Percentiles rank a stretch among this genome's conserved stretches.
Evolutionary conservation across 2,797 vertebrate species (phyloP).

Genomic region (Gymnothorax javanicus): DNA sequence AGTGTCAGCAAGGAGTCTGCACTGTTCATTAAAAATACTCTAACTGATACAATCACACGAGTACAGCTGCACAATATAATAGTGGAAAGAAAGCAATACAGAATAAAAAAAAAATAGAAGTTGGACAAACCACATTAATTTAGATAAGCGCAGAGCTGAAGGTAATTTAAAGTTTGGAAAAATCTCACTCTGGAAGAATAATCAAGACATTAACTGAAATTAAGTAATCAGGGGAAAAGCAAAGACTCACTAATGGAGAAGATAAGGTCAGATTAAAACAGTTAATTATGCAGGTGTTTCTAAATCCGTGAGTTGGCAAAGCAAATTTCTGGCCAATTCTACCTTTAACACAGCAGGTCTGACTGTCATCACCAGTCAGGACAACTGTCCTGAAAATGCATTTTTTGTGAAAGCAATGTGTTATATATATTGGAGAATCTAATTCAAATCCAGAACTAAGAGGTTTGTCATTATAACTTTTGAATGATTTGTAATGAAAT

Average conservation of each 20-base stretch:
- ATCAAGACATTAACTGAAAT: constrained; percentile 9
- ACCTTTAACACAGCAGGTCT: not conserved
- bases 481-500: not conserved
- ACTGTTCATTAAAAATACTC: not conserved
- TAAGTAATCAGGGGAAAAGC: not conserved
- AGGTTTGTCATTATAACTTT: not conserved
- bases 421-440: not conserved
- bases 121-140: not conserved
- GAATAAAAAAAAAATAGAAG: not conserved
- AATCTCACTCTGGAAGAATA: not conserved
- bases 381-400: not conserved
- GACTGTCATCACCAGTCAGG: not conserved
- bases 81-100: not conserved
- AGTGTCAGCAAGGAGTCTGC: not conserved
- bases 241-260: not conserved
- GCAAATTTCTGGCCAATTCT: not conserved
- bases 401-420: not conserved
- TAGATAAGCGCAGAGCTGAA: not conserved
- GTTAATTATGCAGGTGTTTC: not conserved
- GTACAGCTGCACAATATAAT: not conserved
- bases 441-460: not conserved
- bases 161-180: not conserved
- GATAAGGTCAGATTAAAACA: constrained; percentile 6
- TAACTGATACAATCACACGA: not conserved
- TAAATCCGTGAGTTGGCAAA: not conserved